phyloP scores from a whole-genome alignment of 2,797 vertebrate genomes.

The Gymnocypris eckloni region DNA sequence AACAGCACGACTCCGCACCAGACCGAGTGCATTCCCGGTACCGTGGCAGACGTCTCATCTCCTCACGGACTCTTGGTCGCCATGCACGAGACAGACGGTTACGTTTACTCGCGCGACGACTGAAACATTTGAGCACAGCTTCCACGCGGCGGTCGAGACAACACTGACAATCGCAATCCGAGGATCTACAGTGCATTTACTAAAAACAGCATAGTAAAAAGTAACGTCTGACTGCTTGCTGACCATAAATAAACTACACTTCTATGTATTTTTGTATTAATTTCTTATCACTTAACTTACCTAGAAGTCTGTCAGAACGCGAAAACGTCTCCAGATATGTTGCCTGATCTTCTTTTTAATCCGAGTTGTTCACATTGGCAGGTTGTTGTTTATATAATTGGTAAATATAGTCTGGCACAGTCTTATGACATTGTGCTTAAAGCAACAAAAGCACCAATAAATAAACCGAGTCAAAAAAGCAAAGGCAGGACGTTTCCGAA shows the following conservation, averaged over 20 bases:
- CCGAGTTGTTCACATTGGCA: slow-evolving; percentile 21
- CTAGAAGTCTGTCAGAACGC: slow-evolving; percentile 65
- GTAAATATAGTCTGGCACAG: slow-evolving; percentile 4
- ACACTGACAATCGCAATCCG: not conserved
- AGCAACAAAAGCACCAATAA: not conserved
- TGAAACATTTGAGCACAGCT: slow-evolving; percentile 55
- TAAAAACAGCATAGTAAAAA: not conserved
- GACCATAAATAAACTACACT: not conserved
- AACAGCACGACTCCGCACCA: slow-evolving; percentile 65
- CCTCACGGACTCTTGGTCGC: slow-evolving; percentile 74
- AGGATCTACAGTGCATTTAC: not conserved
- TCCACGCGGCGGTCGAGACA: not conserved
- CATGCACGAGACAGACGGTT: slow-evolving; percentile 61
- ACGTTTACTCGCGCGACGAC: slow-evolving; percentile 35
- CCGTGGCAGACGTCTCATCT: slow-evolving; percentile 69
- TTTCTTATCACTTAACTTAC: slow-evolving; percentile 73
- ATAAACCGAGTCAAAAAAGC: not conserved
- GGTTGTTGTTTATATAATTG: slow-evolving; percentile 12
- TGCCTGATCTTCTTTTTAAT: slow-evolving; percentile 17
- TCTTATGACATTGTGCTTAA: not conserved
- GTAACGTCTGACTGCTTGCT: not conserved
- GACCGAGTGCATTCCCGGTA: slow-evolving; percentile 56
- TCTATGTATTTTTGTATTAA: slow-evolving; percentile 5
- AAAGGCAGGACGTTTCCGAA: slow-evolving; percentile 1
- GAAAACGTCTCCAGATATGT: slow-evolving; percentile 7